Conservation (phyloP, 2,888 invertebrate genomes). For the Lumbricus terrestris region DNA sequence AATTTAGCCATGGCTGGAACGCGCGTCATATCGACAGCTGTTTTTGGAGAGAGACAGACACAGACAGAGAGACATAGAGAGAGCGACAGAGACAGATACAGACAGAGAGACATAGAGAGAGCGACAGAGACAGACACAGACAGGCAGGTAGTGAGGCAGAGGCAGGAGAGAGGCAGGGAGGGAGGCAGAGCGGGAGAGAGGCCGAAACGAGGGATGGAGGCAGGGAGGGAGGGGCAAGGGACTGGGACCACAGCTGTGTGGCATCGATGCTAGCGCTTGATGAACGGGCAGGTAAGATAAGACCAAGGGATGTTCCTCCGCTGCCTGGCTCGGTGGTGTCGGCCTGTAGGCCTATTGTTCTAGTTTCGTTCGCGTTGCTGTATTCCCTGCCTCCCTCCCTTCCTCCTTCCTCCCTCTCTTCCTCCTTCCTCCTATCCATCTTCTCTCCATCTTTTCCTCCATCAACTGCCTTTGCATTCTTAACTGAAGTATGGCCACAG, state of each 20-base stretch:
- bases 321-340: background rate
- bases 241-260: background rate
- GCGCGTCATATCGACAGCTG: background rate
- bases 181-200: background rate
- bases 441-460: background rate
- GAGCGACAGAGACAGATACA: background rate
- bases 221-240: background rate
- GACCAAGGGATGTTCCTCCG: background rate
- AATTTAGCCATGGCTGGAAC: background rate
- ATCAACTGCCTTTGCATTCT: background rate
- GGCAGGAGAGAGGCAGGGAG: background rate
- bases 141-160: background rate
- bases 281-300: background rate
- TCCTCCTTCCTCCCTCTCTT: too few relatives aligned
- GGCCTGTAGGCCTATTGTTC: background rate
- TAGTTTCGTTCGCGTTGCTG: background rate
- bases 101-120: background rate
- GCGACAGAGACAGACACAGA: background rate
- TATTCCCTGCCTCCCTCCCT: too few relatives aligned
- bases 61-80: constrained; percentile 1
- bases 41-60: background rate
- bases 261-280: background rate
- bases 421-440: too few relatives aligned
- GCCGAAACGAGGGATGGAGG: background rate
- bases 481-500: background rate